These are phyloP conservation scores for Catocala nupta DNA, from an alignment of 2,888 invertebrate genomes.

Conservation along the genomic window DNA sequence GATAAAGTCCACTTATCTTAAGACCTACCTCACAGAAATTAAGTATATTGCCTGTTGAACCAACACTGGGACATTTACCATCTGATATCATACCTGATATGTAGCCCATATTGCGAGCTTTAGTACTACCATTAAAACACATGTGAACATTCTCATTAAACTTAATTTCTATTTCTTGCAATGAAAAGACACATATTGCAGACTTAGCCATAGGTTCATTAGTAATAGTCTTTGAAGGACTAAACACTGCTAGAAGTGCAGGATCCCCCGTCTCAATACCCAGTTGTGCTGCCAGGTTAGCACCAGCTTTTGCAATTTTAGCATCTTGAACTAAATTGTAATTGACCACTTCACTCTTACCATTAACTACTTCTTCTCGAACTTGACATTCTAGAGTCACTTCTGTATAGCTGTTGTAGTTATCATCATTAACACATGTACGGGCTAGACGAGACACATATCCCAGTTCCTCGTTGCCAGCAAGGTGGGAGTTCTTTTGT, in stretches of 20 bases:
- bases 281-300: slow-evolving; percentile 93
- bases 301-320: slow-evolving; percentile 94
- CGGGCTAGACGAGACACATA: slow-evolving; percentile 96
- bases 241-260: slow-evolving; percentile 95
- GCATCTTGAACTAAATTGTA: slow-evolving; percentile 98
- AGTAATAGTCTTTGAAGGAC: slow-evolving; percentile 95
- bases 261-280: slow-evolving; percentile 93
- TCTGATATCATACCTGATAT: slow-evolving; percentile 96
- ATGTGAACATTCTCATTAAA: slow-evolving; percentile 99
- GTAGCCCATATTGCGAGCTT: slow-evolving; percentile 96
- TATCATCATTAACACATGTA: slow-evolving; percentile 97
- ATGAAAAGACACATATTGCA: slow-evolving; percentile 96
- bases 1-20: slow-evolving; percentile 96
- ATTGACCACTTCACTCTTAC: slow-evolving; percentile 85
- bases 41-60: slow-evolving; percentile 95
- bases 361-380: slow-evolving; percentile 86
- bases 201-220: slow-evolving; percentile 94
- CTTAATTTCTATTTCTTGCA: slow-evolving; percentile 95
- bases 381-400: slow-evolving; percentile 96
- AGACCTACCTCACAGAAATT: slow-evolving; percentile 97
- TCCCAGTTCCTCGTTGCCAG: slow-evolving; percentile 95
- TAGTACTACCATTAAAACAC: slow-evolving; percentile 98
- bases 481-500: slow-evolving; percentile 96
- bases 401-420: slow-evolving; percentile 99
- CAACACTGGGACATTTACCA: slow-evolving; percentile 95